Conservation (phyloP, 2,797 vertebrate genomes). For the Eospalax fontanierii region DNA sequence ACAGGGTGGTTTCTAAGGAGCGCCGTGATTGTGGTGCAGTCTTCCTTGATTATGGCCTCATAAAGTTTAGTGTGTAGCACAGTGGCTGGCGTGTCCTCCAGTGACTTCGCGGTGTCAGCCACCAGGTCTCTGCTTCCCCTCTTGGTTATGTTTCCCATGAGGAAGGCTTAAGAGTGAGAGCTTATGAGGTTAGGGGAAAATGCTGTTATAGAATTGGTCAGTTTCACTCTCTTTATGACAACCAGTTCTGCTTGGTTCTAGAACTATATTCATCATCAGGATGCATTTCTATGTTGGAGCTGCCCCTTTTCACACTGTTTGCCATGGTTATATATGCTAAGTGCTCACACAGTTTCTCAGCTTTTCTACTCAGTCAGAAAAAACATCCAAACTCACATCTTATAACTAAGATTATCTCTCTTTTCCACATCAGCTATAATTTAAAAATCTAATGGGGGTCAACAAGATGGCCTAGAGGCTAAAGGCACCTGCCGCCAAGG, state of each 20-base stretch:
- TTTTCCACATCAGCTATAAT: background rate
- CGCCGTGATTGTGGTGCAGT: conserved; percentile 41
- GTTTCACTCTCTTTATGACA: conserved; percentile 49
- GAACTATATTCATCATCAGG: conserved; percentile 40
- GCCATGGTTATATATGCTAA: background rate
- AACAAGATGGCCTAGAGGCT: background rate
- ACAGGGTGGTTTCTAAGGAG: conserved; percentile 77
- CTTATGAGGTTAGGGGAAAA: background rate
- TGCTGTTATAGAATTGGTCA: background rate
- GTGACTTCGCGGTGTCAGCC: fast-evolving
- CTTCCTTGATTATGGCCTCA: conserved; percentile 79
- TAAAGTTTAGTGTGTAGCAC: conserved; percentile 53
- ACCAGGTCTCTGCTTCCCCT: background rate
- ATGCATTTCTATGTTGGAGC: background rate
- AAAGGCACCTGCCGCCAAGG: background rate
- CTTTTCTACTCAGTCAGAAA: background rate
- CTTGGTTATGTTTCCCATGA: conserved; percentile 81
- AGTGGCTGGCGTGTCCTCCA: fast-evolving
- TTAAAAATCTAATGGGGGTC: background rate
- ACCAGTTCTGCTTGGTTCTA: conserved; percentile 74
- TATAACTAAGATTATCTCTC: background rate
- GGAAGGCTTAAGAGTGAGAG: background rate
- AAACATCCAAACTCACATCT: background rate
- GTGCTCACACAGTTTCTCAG: background rate
- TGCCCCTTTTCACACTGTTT: background rate